These are phyloP conservation scores for Dicycla oo DNA, from an alignment of 2,888 invertebrate species.

Conservation along the genomic window DNA sequence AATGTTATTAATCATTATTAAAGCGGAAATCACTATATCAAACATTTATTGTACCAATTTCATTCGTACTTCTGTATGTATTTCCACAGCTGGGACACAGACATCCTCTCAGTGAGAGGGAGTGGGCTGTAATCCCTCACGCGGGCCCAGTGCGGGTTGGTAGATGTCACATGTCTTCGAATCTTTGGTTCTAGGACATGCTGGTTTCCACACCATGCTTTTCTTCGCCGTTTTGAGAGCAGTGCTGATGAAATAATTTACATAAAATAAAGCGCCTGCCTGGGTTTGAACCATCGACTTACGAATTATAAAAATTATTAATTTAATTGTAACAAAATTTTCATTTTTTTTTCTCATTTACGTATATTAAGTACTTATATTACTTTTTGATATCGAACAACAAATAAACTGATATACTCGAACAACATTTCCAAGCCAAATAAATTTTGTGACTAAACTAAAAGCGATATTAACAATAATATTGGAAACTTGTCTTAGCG, in stretches of 20 bases:
- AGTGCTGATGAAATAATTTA: background rate
- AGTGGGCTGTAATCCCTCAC: background rate
- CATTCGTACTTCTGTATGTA: no score
- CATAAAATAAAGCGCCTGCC: background rate
- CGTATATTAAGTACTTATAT: no score
- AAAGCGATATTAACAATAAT: constrained; percentile 38
- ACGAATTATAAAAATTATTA: no score
- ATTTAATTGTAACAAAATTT: no score
- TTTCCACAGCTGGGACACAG: background rate
- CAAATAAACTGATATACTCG: background rate
- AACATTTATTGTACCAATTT: background rate
- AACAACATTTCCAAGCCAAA: constrained; percentile 54
- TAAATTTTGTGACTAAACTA: constrained; percentile 44
- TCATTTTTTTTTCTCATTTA: no score
- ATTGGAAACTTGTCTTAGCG: constrained; percentile 33
- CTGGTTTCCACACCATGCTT: background rate
- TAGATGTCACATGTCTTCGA: background rate
- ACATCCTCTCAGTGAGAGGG: background rate
- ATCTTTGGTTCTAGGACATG: background rate
- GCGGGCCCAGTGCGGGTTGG: background rate
- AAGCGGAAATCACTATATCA: background rate
- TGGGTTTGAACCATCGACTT: no score
- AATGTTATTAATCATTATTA: background rate
- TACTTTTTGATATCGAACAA: background rate
- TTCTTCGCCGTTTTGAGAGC: background rate